A percentile compares a stretch with the other conserved stretches of the same genome.
Conservation (phyloP, 2,113 vertebrate species). For the Diphyllodes magnificus region DNA sequence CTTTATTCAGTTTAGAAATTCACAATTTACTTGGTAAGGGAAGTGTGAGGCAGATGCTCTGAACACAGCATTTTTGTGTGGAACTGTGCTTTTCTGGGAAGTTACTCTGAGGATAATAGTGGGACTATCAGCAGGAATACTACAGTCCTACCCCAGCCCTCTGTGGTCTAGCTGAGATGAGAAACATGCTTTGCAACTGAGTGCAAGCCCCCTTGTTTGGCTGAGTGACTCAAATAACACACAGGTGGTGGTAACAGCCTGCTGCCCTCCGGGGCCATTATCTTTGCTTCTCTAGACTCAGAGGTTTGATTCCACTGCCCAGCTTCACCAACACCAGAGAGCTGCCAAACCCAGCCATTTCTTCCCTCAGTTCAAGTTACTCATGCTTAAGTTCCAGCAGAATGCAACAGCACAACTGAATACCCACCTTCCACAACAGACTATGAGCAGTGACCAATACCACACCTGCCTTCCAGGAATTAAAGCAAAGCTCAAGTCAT, state of each 20-base stretch:
- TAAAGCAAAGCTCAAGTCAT: not conserved
- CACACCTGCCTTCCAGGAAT: not conserved
- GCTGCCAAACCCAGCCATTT: not conserved
- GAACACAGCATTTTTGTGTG: not conserved
- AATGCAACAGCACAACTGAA: not conserved
- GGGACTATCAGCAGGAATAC: not conserved
- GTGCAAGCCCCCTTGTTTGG: not conserved
- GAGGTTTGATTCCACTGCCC: too few species aligned
- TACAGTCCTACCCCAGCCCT: not conserved
- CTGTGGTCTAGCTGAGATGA: not conserved
- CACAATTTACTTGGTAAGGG: not conserved
- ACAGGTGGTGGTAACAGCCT: not conserved
- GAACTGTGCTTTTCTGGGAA: not conserved
- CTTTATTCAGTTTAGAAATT: not conserved
- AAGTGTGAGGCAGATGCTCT: not conserved
- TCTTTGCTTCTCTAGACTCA: not conserved
- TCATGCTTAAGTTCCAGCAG: not conserved
- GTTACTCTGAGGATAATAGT: not conserved
- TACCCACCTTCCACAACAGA: not conserved
- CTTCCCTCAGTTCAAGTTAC: not conserved
- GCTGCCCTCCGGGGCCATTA: not conserved
- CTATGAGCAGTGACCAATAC: not conserved
- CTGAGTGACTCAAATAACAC: not conserved
- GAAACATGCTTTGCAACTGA: not conserved
- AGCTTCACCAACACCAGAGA: not conserved